A percentile compares a stretch with the other conserved stretches of the same genome.
Evolutionary conservation across 2,113 vertebrate species (phyloP).

Genomic region (Cochlearius cochlearius): DNA sequence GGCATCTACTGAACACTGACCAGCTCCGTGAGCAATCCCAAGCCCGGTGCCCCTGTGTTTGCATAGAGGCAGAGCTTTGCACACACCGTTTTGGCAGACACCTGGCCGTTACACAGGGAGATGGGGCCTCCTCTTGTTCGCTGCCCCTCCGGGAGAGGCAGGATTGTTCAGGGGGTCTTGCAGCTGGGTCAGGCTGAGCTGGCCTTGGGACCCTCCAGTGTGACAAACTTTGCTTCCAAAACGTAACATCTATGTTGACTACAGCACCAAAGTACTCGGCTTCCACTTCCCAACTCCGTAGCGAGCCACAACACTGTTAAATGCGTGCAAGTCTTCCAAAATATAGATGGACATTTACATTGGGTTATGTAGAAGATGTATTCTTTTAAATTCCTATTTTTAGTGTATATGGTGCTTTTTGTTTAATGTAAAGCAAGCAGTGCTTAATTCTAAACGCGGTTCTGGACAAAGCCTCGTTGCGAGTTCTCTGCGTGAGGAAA

Average conservation of each 20-base stretch:
- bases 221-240: not conserved
- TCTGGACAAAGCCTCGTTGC: not conserved
- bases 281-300: not conserved
- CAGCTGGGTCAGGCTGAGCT: not conserved
- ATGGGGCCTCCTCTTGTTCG: too few relatives aligned
- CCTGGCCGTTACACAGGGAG: rapidly evolving
- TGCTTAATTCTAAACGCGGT: not conserved
- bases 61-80: not conserved
- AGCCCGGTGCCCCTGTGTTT: not conserved
- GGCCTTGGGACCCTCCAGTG: not conserved
- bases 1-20: not conserved
- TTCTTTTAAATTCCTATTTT: not conserved
- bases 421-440: not conserved
- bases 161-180: not conserved
- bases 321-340: not conserved
- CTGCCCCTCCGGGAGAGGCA: not conserved
- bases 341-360: not conserved
- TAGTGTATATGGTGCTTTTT: not conserved
- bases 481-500: rapidly evolving
- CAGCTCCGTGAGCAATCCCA: not conserved
- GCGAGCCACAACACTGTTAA: rapidly evolving
- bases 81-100: not conserved
- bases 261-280: not conserved
- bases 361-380: not conserved
- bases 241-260: not conserved